Conservation (phyloP, 2,888 invertebrate genomes). For the Cantharis nigra region DNA sequence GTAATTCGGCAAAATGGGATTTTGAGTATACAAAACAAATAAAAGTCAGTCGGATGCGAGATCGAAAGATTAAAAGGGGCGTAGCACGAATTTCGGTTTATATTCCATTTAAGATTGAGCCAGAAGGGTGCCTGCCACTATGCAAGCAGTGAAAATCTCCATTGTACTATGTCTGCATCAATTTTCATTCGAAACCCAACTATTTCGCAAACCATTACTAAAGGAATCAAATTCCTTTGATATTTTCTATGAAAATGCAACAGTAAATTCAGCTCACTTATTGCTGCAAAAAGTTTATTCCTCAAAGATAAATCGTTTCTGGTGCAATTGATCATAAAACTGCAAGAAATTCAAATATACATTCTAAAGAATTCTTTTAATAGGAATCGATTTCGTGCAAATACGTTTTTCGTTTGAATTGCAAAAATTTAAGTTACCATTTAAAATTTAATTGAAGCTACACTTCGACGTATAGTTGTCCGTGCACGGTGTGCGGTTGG, state of each 20-base stretch:
- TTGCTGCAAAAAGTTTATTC: not conserved
- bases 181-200: not conserved
- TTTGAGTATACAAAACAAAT: conserved; percentile 1
- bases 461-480: not conserved
- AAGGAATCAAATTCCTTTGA: not conserved
- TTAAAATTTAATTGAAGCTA: not conserved
- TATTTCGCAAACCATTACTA: not conserved
- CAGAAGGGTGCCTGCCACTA: not conserved
- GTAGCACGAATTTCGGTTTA: not conserved
- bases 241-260: not conserved
- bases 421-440: not conserved
- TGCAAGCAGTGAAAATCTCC: not conserved
- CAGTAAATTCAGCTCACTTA: not conserved
- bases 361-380: not conserved
- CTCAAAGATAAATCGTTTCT: not conserved
- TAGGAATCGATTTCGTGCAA: not conserved
- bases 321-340: not conserved
- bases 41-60: not conserved
- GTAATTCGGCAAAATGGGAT: conserved; percentile 2
- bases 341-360: not conserved
- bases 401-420: not conserved
- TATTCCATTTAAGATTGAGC: not conserved
- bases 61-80: conserved; percentile 3
- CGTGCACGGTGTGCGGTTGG: not conserved
- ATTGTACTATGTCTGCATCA: not conserved